Base-by-base conservation (phyloP, 2,113 vertebrate genomes). In the Lophura nycthemera region DNA sequence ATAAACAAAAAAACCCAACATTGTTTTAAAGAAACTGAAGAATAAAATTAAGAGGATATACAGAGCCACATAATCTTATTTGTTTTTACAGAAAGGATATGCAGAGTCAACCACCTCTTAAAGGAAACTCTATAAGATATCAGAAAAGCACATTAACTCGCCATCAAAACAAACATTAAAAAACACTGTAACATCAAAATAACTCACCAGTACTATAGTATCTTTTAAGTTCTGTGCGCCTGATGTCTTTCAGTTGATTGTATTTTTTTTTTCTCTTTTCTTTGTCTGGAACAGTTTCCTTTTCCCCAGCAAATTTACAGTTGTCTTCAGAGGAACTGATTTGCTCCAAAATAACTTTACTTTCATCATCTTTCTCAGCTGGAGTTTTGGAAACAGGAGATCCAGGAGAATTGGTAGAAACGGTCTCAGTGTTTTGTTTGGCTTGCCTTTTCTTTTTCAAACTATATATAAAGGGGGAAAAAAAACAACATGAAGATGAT, bases 201-300 rank as follows among this genome's bases (percentile, higher is more conserved):
- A 67, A 88, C 96, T 98, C 92, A 98, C 98, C 97, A 17, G 93
- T 95, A 71, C 74, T 97, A 15, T 97, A 98, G 42, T 97, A 98
- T 96, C 97, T 96, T 95, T 98, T 98, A 30, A 98, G 97, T 66
- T 98, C 98, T 52, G 97, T 98, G 47, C 98, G 98, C 63, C 97
- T 97, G 86, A 97, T 97, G 66, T 98, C 98, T 80, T 98, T 98
- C 80, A 97, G 86, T 72, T 98, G 98, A 61, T 81, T 97, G 77
- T 95, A 97, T 86, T 98, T 98, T 86, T 98, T 98, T 96, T 98
- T 98, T 54, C 96, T 98, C 88, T 98, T 98, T 89, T 98, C 97
- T 64, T 97, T 98, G 77, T 98, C 98, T 43, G 96, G 83, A 70
- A 57, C 32, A 59, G 48, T 87, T 47, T 97, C 97, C 77, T 97